phyloP scores from a whole-genome alignment of 2,888 invertebrate genomes.

The Leistus spinibarbis region DNA sequence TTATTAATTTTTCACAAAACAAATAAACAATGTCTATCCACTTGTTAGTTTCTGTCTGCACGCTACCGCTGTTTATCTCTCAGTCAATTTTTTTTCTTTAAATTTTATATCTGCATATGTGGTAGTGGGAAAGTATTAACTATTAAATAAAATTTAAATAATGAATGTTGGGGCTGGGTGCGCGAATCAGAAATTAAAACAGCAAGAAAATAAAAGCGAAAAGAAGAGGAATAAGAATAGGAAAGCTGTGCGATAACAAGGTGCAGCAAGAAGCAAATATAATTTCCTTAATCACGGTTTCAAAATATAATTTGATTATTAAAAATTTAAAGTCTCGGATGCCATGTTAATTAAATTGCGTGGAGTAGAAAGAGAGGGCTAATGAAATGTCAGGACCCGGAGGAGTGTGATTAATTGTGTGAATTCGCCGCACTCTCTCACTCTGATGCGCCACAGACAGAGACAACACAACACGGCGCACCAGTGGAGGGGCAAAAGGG shows the following conservation, averaged over 20 bases:
- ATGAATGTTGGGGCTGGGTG: not conserved
- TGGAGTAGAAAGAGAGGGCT: constrained; percentile 54
- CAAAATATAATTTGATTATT: constrained; percentile 55
- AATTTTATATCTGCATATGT: not conserved
- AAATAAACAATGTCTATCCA: too few species aligned
- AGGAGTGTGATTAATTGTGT: constrained; percentile 58
- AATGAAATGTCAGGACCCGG: constrained; percentile 58
- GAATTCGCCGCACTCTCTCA: constrained; percentile 43
- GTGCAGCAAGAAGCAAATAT: constrained; percentile 42
- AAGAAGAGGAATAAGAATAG: not conserved
- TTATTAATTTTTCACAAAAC: too few species aligned
- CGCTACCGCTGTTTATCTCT: too few species aligned
- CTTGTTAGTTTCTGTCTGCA: too few species aligned
- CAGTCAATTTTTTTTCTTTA: too few species aligned
- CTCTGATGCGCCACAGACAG: not conserved
- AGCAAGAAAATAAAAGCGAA: constrained; percentile 1
- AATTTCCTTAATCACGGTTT: constrained; percentile 48
- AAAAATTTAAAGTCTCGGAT: constrained; percentile 58
- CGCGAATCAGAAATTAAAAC: constrained; percentile 13
- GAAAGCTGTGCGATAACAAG: constrained; percentile 6
- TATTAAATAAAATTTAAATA: constrained; percentile 8
- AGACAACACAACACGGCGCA: not conserved
- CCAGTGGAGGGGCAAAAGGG: constrained; percentile 34
- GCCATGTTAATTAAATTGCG: constrained; percentile 59
- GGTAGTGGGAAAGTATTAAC: not conserved